Evolutionary conservation across 2,113 vertebrate species (phyloP).

Genomic region (Stegastes partitus): DNA sequence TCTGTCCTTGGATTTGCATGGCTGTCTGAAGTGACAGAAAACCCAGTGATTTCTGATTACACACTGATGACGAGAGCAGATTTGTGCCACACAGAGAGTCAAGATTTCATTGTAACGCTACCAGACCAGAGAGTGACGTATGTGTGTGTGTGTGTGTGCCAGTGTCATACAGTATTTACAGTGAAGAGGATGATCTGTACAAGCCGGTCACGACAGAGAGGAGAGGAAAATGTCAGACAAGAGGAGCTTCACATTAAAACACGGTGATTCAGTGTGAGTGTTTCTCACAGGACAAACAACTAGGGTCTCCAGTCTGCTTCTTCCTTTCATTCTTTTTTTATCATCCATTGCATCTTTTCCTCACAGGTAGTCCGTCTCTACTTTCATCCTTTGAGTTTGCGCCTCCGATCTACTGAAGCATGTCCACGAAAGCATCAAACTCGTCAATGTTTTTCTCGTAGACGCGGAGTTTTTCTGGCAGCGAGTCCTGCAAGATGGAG

Average conservation of each 20-base stretch:
- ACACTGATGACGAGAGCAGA: neutral
- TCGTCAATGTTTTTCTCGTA: constrained; percentile 98
- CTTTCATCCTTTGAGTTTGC: neutral
- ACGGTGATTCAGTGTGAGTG: constrained; percentile 35
- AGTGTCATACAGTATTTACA: constrained; percentile 65
- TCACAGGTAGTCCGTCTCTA: neutral
- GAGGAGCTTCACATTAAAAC: constrained; percentile 46
- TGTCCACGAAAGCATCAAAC: constrained; percentile 99
- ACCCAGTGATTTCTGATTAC: constrained; percentile 4
- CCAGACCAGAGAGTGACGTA: neutral
- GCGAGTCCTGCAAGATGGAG: constrained; percentile 88
- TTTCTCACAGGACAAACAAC: constrained; percentile 33
- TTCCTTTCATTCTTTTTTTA: constrained; percentile 7
- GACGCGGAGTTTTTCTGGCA: constrained; percentile 96
- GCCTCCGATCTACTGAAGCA: constrained; percentile 89
- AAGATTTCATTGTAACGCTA: constrained; percentile 25
- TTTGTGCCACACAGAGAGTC: constrained; percentile 35
- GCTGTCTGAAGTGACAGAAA: constrained; percentile 19
- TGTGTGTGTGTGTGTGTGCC: neutral
- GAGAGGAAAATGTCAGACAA: constrained; percentile 7
- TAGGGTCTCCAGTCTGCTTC: constrained; percentile 11
- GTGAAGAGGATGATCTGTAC: constrained; percentile 41
- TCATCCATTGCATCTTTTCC: neutral
- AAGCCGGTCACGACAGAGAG: constrained; percentile 23
- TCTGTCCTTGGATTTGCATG: constrained; percentile 1